Percentiles rank a stretch among this genome's conserved stretches.
Conservation (phyloP, 2,888 invertebrate species). For the Macrostomum cliftonense region DNA sequence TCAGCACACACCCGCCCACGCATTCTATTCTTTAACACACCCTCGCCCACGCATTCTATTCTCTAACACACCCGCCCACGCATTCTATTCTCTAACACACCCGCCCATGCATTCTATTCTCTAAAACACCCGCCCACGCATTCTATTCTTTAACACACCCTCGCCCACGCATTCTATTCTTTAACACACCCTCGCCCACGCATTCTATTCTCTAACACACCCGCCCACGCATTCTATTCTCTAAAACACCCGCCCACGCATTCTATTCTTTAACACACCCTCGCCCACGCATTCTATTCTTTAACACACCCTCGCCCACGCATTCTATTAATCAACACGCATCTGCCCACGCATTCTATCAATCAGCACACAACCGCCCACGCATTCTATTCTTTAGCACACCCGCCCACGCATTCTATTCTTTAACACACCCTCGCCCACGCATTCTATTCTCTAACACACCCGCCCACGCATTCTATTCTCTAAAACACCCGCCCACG, state of each 20-base stretch:
- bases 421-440: not conserved
- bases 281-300: not conserved
- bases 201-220: not conserved
- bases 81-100: no score
- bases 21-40: no score
- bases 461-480: not conserved
- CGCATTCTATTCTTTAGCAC: not conserved
- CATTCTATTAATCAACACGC: conserved; percentile 6
- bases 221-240: not conserved
- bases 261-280: not conserved
- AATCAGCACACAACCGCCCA: conserved; percentile 13
- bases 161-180: not conserved
- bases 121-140: not conserved
- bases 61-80: no score
- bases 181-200: not conserved
- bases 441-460: not conserved
- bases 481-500: conserved; percentile 7
- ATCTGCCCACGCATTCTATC: not conserved
- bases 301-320: not conserved
- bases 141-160: not conserved
- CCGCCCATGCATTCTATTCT: not conserved
- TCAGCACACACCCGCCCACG: no score
- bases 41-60: not conserved
- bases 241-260: conserved; percentile 7
- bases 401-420: not conserved